Conservation (phyloP, 2,797 vertebrate genomes). For the Amblyraja radiata region DNA sequence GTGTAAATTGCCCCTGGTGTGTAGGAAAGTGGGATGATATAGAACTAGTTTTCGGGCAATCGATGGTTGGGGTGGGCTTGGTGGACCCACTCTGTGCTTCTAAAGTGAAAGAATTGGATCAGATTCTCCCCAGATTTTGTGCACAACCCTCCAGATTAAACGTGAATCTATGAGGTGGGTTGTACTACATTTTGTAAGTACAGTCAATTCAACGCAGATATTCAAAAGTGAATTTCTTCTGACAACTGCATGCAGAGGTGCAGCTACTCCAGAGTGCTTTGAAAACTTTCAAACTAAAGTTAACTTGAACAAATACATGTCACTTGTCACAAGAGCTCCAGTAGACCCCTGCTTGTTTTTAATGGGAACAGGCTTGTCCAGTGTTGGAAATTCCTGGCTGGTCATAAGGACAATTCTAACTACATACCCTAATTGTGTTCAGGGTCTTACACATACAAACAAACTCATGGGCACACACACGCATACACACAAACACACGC, state of each 20-base stretch:
- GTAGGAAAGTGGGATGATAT: no score
- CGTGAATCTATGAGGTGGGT: neutral
- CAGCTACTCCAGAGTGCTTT: neutral
- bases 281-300: neutral
- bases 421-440: no score
- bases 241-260: neutral
- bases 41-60: no score
- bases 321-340: neutral
- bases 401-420: no score
- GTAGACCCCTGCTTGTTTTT: neutral
- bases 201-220: neutral
- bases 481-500: no score
- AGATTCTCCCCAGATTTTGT: neutral
- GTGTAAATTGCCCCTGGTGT: no score
- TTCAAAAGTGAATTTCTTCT: neutral
- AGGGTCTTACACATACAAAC: no score
- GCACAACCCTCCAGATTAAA: neutral
- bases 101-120: neutral
- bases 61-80: no score
- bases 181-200: neutral
- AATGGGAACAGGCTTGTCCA: neutral
- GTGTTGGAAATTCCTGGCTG: neutral
- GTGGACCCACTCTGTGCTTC: no score
- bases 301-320: neutral
- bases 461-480: no score